These are phyloP conservation scores for Pseudotriccus pelzelni DNA, from an alignment of 2,797 vertebrate species.

Conservation along the genomic window DNA sequence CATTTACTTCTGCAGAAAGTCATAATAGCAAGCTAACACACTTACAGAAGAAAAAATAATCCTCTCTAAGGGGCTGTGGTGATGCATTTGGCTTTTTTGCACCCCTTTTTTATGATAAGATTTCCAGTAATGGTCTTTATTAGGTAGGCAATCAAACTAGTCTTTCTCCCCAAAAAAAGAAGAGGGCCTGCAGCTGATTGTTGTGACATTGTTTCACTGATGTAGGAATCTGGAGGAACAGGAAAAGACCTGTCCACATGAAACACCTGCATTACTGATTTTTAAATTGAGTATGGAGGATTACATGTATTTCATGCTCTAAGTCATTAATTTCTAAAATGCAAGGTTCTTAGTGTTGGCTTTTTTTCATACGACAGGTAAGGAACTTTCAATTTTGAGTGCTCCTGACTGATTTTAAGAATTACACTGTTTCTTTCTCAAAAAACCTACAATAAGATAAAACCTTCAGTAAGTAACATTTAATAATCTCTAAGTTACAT, in stretches of 20 bases:
- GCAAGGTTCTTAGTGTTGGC: rapidly evolving
- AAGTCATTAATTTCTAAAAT: background rate
- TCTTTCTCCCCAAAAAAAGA: background rate
- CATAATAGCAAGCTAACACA: background rate
- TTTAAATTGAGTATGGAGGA: background rate
- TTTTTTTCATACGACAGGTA: background rate
- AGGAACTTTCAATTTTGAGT: background rate
- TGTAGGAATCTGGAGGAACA: background rate
- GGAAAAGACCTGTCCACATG: background rate
- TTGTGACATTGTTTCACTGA: background rate
- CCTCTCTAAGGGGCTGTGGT: background rate
- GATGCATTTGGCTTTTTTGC: background rate
- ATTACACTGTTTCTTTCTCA: background rate
- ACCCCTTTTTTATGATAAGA: background rate
- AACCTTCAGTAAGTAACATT: slow-evolving; percentile 16
- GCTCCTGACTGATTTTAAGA: background rate
- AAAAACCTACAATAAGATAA: slow-evolving; percentile 16
- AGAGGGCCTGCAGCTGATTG: background rate
- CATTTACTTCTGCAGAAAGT: background rate
- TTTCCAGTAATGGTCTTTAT: background rate
- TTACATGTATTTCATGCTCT: background rate
- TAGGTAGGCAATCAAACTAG: background rate
- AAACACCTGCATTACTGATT: background rate
- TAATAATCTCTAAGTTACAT: background rate
- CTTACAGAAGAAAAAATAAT: background rate